Conservation (phyloP, 2,113 vertebrate species). For the Erinaceus europaeus region DNA sequence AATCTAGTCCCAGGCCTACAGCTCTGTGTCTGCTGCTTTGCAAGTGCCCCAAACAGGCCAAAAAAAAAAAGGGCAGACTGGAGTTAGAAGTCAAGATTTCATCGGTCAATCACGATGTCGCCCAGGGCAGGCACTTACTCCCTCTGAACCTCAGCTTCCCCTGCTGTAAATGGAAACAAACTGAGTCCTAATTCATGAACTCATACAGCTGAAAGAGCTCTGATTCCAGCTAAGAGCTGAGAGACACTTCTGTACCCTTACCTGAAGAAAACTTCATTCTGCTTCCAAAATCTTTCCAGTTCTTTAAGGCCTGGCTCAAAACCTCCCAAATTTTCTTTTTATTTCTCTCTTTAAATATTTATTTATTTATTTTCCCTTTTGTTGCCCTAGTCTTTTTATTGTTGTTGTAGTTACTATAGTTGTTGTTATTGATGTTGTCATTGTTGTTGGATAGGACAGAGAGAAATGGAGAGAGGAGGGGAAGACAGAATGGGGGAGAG, state of each 20-base stretch:
- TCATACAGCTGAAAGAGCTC: neutral
- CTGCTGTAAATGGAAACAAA: neutral
- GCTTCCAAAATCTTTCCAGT: constrained; percentile 8
- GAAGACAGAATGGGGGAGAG: too few species aligned
- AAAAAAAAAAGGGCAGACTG: neutral
- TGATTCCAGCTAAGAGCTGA: neutral
- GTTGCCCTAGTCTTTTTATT: too few species aligned
- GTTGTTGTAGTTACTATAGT: too few species aligned
- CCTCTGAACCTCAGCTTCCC: constrained; percentile 27
- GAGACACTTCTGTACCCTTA: neutral
- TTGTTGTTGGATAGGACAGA: too few species aligned
- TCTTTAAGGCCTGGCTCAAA: constrained; percentile 7
- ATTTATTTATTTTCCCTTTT: too few species aligned
- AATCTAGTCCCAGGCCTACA: neutral
- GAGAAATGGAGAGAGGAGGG: too few species aligned
- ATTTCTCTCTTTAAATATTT: too few species aligned
- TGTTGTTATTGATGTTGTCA: too few species aligned
- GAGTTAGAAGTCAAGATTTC: neutral
- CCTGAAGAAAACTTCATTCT: neutral
- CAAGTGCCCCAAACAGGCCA: neutral
- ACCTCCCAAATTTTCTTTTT: too few species aligned
- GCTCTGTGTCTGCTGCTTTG: neutral
- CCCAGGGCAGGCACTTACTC: neutral
- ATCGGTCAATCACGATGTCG: neutral
- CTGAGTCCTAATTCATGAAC: neutral